phyloP scores from a whole-genome alignment of 2,797 vertebrate genomes.

The Kryptopterus vitreolus region DNA sequence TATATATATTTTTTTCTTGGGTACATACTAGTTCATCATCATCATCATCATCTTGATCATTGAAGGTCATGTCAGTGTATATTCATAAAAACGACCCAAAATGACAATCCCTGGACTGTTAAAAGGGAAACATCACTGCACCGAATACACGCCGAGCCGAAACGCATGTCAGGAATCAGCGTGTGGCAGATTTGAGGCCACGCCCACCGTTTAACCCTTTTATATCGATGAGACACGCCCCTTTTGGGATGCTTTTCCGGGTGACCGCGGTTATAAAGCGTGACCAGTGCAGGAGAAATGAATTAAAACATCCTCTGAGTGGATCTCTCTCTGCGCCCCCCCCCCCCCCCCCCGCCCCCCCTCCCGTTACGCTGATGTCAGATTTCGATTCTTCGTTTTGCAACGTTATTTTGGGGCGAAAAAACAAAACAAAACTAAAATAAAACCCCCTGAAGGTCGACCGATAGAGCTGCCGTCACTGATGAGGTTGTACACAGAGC shows the following conservation, averaged over 20 bases:
- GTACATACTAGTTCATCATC: neutral
- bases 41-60: neutral
- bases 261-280: neutral
- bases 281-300: neutral
- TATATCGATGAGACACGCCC: no score
- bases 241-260: neutral
- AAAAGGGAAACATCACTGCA: neutral
- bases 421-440: no score
- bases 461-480: conserved; percentile 85
- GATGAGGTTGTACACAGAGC: conserved; percentile 79
- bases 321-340: neutral
- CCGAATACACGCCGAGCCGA: neutral
- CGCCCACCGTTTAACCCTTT: no score
- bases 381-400: no score
- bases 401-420: no score
- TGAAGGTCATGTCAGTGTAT: neutral
- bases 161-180: neutral
- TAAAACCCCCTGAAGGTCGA: conserved; percentile 69
- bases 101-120: neutral
- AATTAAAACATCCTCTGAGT: neutral
- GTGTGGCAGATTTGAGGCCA: no score
- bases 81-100: neutral
- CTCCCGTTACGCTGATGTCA: neutral
- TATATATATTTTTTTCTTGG: conserved; percentile 29
- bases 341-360: no score